Conservation (phyloP, 1,140 invertebrate genomes). For the Drosophila repletoides region DNA sequence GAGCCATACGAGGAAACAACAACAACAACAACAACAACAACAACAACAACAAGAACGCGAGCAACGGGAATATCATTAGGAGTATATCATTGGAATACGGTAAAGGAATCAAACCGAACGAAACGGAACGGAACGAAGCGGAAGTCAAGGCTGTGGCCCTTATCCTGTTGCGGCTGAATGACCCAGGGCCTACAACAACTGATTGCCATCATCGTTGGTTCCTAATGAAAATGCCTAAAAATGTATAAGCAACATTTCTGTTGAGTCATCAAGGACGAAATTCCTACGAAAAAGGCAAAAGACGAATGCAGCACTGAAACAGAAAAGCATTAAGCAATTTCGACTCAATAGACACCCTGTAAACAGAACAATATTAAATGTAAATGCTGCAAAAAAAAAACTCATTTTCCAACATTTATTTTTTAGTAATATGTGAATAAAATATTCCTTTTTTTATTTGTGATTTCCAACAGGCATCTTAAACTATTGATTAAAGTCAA, state of each 20-base stretch:
- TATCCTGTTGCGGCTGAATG: conserved; percentile 49
- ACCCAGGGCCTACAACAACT: conserved; percentile 29
- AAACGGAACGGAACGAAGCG: conserved; percentile 7
- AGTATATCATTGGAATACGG: conserved; percentile 38
- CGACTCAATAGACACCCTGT: background rate
- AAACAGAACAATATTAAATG: background rate
- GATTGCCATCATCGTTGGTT: conserved; percentile 40
- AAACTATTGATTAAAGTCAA: too few species aligned
- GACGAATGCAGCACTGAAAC: background rate
- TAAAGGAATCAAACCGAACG: conserved; percentile 18
- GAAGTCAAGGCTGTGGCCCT: conserved; percentile 38
- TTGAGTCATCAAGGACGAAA: conserved; percentile 43
- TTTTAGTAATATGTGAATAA: too few species aligned
- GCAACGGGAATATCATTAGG: conserved; percentile 35
- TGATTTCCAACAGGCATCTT: too few species aligned
- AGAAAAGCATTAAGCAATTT: background rate
- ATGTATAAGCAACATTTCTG: conserved; percentile 15
- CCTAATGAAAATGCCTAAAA: conserved; percentile 51
- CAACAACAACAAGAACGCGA: conserved; percentile 1
- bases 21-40: background rate
- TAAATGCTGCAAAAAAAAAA: too few species aligned
- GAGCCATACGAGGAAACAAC: conserved; percentile 17
- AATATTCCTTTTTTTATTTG: too few species aligned
- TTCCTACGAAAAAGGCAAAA: conserved; percentile 11
- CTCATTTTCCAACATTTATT: too few species aligned